phyloP scores from a whole-genome alignment of 2,797 vertebrate genomes.

The Onychomys torridus region DNA sequence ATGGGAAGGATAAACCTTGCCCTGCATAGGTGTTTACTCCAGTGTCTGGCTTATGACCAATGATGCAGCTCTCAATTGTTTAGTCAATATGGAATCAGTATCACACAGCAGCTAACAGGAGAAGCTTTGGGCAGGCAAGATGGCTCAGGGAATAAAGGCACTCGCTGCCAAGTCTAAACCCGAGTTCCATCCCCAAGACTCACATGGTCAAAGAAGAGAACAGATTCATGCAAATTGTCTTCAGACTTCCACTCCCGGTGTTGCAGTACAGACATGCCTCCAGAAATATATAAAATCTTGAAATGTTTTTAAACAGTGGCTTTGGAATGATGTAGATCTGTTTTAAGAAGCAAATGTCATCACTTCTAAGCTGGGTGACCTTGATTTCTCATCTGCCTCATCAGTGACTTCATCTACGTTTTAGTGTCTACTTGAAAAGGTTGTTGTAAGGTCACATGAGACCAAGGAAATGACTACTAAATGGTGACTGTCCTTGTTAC shows the following conservation, averaged over 20 bases:
- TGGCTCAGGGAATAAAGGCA: too few species aligned
- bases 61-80: not conserved
- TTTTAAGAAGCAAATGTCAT: not conserved
- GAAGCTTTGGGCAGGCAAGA: not conserved
- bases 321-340: not conserved
- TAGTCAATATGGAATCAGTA: not conserved
- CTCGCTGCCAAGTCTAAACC: too few species aligned
- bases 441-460: too few species aligned
- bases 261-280: not conserved
- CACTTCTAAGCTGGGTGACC: not conserved
- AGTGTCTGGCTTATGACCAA: not conserved
- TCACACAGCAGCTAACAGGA: not conserved
- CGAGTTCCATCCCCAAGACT: not conserved
- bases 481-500: not conserved
- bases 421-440: too few species aligned
- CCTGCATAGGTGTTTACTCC: not conserved
- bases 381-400: not conserved
- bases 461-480: not conserved
- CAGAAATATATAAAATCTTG: not conserved
- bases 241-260: too few species aligned
- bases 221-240: not conserved
- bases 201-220: not conserved
- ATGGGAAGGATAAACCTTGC: not conserved
- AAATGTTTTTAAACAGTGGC: not conserved
- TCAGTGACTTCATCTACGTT: too few species aligned